Conservation (phyloP, 2,797 vertebrate genomes). For the Typhlichthys subterraneus region DNA sequence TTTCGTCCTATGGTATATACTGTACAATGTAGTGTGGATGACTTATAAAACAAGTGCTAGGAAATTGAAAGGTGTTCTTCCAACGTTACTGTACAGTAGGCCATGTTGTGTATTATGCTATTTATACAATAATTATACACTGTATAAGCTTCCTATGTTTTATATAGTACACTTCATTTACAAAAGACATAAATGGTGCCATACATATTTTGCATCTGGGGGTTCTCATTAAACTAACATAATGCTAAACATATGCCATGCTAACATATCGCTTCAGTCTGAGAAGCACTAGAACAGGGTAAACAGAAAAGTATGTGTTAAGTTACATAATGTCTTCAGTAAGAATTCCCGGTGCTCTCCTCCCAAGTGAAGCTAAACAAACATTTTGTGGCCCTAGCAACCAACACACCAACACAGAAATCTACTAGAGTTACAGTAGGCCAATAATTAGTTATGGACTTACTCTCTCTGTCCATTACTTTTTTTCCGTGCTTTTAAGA, state of each 20-base stretch:
- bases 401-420: constrained; percentile 1
- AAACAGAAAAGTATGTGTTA: not conserved
- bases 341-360: not conserved
- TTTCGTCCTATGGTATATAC: constrained; percentile 1
- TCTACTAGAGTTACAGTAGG: not conserved
- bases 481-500: not conserved
- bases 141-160: too few species aligned
- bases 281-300: not conserved
- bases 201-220: too few species aligned
- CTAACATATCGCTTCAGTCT: too few species aligned
- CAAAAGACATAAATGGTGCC: too few species aligned
- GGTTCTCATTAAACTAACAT: too few species aligned
- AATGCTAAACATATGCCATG: too few species aligned
- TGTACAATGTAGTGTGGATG: constrained; percentile 17
- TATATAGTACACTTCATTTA: too few species aligned
- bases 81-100: too few species aligned
- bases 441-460: not conserved
- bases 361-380: constrained; percentile 3
- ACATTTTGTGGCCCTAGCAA: constrained; percentile 12
- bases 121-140: too few species aligned
- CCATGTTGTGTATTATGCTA: too few species aligned
- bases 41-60: constrained; percentile 17
- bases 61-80: constrained; percentile 1
- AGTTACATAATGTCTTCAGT: constrained; percentile 1
- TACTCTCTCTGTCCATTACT: not conserved